Base-by-base conservation (phyloP, 1,140 invertebrate species). In the Coboldia fuscipes region DNA sequence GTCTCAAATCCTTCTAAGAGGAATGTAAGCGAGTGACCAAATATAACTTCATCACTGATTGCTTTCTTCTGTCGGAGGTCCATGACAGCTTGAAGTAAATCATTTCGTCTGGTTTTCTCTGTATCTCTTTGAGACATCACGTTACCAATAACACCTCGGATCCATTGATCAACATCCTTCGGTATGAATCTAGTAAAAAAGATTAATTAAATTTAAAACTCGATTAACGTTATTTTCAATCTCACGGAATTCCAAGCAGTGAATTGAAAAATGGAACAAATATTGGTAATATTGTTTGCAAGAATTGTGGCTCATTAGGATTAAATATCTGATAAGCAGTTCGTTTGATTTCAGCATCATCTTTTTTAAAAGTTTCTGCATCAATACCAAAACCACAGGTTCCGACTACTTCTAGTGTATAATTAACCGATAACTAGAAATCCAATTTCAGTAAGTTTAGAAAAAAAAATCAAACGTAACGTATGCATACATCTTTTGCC, bases 1-100 rank as follows among this genome's bases (percentile, higher is more conserved):
- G 48, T 50, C 31, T 50, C 48, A 28, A 48, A 50, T 3, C 48
- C 48, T 37, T 49, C 47, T 3, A 49, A 24, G 10, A 49, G 30
- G 29, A 48, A 27, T 2, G 47, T 48, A 19, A 38, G 38, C 19
- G 43, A 45, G 33, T 49, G 46, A 4, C 46, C 47, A 1, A 40
- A 27, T 6, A 47, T 35, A 9, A 40, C 42, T 3, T 22, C 10
- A 7, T 12, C 16, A 37, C 37, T 34, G 10, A 41, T 21, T 9
- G 33, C 32, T 33, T 37, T 1, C n/a, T 31, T 21, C 30, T 37
- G 8, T 27, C 19, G 22, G 9, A 14, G 15, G 38, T 37, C 42
- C 27, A 45, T 34, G 8, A 41, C 23, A 33, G 34, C 17, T 37
- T 43, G n/a, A 38, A 41, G 12, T 38, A 41, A 30, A 34, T 41